Evolutionary conservation across 2,797 vertebrate species (phyloP), one percentile per base, ranked within the genome.

Genomic region (Karalla daura): DNA sequence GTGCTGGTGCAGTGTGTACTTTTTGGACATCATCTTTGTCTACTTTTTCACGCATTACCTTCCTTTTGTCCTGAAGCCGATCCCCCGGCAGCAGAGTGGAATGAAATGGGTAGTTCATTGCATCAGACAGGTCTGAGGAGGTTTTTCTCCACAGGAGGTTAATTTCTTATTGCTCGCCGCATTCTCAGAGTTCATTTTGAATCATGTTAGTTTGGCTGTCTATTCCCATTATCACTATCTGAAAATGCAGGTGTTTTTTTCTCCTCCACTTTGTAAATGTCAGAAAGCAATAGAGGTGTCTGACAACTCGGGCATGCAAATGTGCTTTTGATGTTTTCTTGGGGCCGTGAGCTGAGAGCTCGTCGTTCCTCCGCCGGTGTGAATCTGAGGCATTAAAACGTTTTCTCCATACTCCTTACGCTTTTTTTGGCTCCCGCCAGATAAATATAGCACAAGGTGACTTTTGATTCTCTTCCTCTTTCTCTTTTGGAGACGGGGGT

Each of bases 361-460:
- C n/a, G 72, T 79, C 80, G 78, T 83, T 88, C 61, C 70, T 84
- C 70, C 35, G 36, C 83, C 59, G 70, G 66, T 85, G 80, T 55
- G 61, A 89, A 83, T 88, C 79, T 69, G 63, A 87, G 74, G 70
- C 78, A 65, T 90, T 91, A 85, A 86, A 90, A 88, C 78, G 6
- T 62, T 65, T 86, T 88, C 76, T 81, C 73, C 76, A 55, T 64
- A 75, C 52, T 72, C 84, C 73, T 81, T 81, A 53, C 32, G 50
- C 70, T 75, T 78, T 77, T n/a, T 85, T 86, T 65, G 56, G 50
- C 75, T 84, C 28, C 60, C 70, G 63, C 60, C 71, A 77, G 86
- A 88, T 89, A 91, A 90, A 91, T 91, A 90, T 89, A 93, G 88
- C 86, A 83, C 88, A 85, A 87, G 88, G 87, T 91, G 86, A 93